These are phyloP conservation scores for Montipora foliosa DNA, from an alignment of 64 coral and sea anemone species.

Conservation along the genomic window DNA sequence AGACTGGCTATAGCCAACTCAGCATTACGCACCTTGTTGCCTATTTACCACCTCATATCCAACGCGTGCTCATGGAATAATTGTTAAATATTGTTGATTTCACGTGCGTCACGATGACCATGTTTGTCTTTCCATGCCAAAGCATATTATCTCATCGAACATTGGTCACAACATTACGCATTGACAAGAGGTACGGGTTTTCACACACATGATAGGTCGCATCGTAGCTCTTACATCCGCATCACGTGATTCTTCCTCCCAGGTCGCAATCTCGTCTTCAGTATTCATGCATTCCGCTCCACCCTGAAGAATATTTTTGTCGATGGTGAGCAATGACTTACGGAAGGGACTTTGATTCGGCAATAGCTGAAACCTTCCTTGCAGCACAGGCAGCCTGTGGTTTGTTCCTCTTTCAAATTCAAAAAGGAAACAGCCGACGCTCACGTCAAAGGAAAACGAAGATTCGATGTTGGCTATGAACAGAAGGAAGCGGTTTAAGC, in stretches of 20 bases:
- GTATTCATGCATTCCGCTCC: conserved; percentile 7
- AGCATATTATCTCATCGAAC: neutral
- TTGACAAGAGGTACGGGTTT: neutral
- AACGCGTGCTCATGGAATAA: no score
- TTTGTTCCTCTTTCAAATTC: conserved; percentile 34
- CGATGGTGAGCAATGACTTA: neutral
- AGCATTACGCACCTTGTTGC: no score
- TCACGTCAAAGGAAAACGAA: neutral
- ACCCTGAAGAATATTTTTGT: neutral
- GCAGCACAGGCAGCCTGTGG: neutral
- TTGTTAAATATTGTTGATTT: no score
- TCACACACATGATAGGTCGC: neutral
- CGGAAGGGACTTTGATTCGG: conserved; percentile 42
- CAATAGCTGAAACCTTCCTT: conserved; percentile 10
- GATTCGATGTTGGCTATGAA: conserved; percentile 67
- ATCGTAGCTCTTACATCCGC: neutral
- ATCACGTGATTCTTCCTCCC: neutral
- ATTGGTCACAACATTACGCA: neutral
- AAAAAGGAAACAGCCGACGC: conserved; percentile 51
- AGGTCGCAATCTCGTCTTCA: neutral
- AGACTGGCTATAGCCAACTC: no score
- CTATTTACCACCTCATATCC: no score
- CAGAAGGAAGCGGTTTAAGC: conserved; percentile 70
- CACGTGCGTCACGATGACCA: no score
- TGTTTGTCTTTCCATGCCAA: no score